Base-by-base conservation (phyloP, 1,140 invertebrate species). In the Bombus turneri region DNA sequence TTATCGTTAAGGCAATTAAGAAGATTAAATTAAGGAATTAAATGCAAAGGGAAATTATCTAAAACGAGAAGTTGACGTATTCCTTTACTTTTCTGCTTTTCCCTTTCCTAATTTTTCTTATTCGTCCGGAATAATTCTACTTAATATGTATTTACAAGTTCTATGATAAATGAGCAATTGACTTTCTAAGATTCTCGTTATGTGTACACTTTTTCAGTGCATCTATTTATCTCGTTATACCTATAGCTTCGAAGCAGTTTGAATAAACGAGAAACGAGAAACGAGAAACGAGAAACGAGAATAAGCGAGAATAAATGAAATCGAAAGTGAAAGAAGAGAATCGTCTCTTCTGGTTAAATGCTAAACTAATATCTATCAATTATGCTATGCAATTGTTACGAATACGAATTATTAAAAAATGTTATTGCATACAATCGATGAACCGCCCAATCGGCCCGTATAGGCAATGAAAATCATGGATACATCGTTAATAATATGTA, bases 191-290 rank as follows among this genome's bases (percentile, higher is more conserved):
- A 37, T 37, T 37, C 22, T 22, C 34, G 12, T 37, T 13, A 0
- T 10, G 5, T 1, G 10, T 41, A 22, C 22, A 3, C n/a, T 25
- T 28, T 28, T n/a, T 39, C 5, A 1, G 3, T 0, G 15, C 6
- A 6, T 39, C 31, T 47, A 31, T 64, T 64, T 25, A 12, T 8
- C 22, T 25, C 37, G 9, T 25, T 28, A 22, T 31, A 68, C 4
- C 1, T 37, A 47, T 15, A 22, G 47, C 18, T 62, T 62, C 0
- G 43, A 39, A 43, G n/a, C 43, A 53, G 47, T 25, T 34, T 8
- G n/a, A 12, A 69, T 6, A 25, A 41, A 13, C 8, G 15, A 62
- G n/a, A n/a, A n/a, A n/a, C n/a, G n/a, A n/a, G n/a, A n/a, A n/a
- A n/a, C n/a, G n/a, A n/a, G n/a, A n/a, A n/a, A n/a, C n/a, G n/a